Evolutionary conservation across 2,113 vertebrate species (phyloP), one percentile per base, ranked within the genome.

Genomic region (Uria lomvia): DNA sequence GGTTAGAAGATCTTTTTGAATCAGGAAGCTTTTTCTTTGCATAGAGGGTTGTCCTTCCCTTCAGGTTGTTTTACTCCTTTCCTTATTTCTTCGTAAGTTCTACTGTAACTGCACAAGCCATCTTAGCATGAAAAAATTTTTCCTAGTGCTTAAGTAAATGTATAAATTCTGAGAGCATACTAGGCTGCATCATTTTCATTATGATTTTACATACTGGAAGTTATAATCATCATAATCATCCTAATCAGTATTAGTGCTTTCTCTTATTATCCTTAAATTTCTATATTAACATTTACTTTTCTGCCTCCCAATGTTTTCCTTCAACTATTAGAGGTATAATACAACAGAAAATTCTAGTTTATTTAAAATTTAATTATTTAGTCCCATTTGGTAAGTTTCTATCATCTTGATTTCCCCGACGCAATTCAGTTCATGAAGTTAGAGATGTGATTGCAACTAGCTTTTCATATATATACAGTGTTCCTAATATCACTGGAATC

Each of bases 361-460:
- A 86, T 80, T 93, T 80, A 91, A 91, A 92, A 84, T 87, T 56
- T 85, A 91, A 94, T 84, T 72, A 59, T 86, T 94, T 93, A 72
- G 22, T 88, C 60, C 21, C 32, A 65, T 68, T 84, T 88, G 45
- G 36, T 40, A 92, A 85, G 23, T 70, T 94, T 95, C 81, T 79
- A 62, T 91, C 78, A 68, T 38, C 53, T 92, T 92, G 43, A 89
- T 95, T 95, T 91, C n/a, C n/a, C 38, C 53, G 62, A 26, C 47
- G 70, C 11, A 58, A 63, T 71, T 90, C 56, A 53, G 40, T 91
- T 91, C 13, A 75, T 45, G 14, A 88, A 89, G 40, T n/a, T 52
- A 67, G 53, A 87, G 56, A 75, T 30, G 56, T 68, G 67, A 90
- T 86, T 67, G 59, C 30, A 76, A 52, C 42, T 43, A 80, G 12